These are phyloP conservation scores for Drosophila pectinifera DNA, from an alignment of 1,140 invertebrate genomes.

Conservation along the genomic window DNA sequence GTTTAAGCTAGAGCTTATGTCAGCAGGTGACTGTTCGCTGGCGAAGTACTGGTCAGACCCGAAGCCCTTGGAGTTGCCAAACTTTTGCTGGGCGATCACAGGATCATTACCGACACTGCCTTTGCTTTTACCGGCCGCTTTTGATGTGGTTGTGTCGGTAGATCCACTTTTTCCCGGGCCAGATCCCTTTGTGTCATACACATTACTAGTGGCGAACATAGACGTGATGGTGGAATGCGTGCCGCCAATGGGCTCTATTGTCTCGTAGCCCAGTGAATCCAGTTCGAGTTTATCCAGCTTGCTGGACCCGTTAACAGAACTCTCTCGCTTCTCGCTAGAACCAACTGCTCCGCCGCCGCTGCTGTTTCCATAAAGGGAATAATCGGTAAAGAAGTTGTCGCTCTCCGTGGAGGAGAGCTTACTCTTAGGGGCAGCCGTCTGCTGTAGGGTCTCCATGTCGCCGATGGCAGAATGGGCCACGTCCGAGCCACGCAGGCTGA, in stretches of 20 bases:
- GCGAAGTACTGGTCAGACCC: constrained; percentile 98
- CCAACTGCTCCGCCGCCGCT: constrained; percentile 9
- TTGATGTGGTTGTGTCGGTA: not conserved
- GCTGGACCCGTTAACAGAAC: constrained; percentile 19
- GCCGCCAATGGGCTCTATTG: constrained; percentile 79
- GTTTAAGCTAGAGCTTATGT: constrained; percentile 73
- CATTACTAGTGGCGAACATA: constrained; percentile 70
- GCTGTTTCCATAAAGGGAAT: constrained; percentile 71
- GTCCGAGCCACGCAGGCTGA: constrained; percentile 85
- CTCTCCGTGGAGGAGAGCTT: constrained; percentile 61
- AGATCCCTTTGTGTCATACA: constrained; percentile 51
- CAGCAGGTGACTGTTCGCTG: constrained; percentile 86
- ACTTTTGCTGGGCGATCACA: constrained; percentile 95
- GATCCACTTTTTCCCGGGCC: constrained; percentile 13
- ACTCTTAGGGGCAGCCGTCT: constrained; percentile 86
- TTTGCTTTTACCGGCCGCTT: constrained; percentile 42
- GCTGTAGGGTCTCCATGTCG: constrained; percentile 97
- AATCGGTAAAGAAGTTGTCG: constrained; percentile 85
- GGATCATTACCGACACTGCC: constrained; percentile 51
- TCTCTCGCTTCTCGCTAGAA: constrained; percentile 61
- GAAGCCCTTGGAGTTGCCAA: constrained; percentile 98
- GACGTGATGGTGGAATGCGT: constrained; percentile 79
- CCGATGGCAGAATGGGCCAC: constrained; percentile 96
- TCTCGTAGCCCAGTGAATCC: constrained; percentile 81
- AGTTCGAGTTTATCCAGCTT: constrained; percentile 78